Conservation (phyloP, 2,888 invertebrate species). For the Pycnomerus fuliginosus region DNA sequence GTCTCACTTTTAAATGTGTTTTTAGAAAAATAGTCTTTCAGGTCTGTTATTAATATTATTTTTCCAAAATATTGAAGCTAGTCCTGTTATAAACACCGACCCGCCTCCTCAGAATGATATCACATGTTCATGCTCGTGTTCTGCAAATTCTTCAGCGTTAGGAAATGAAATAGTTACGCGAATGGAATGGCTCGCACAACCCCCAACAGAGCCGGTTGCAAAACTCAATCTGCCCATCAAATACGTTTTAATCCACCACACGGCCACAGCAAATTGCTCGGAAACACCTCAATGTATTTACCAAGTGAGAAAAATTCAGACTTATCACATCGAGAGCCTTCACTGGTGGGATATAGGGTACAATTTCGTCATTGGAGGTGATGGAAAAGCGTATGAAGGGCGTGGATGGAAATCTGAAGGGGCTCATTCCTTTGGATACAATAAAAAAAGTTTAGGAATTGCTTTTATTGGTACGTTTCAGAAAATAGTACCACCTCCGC, state of each 20-base stretch:
- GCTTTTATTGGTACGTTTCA: slow-evolving; percentile 59
- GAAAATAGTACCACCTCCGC: background rate
- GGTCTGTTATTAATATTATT: too few species aligned
- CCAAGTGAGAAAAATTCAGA: background rate
- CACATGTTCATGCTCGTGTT: too few species aligned
- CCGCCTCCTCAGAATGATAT: too few species aligned
- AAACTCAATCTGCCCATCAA: background rate
- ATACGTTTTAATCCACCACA: background rate
- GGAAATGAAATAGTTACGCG: slow-evolving; percentile 2
- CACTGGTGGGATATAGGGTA: slow-evolving; percentile 1
- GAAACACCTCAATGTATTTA: background rate
- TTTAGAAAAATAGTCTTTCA: too few species aligned
- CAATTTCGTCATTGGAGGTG: slow-evolving; percentile 62
- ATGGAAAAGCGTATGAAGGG: slow-evolving; percentile 62
- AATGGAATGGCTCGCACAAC: background rate
- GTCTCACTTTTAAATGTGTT: too few species aligned
- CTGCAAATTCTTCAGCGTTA: too few species aligned
- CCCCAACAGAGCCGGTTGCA: background rate
- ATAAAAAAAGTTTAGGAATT: slow-evolving; percentile 56
- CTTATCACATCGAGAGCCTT: background rate
- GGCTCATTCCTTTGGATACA: slow-evolving; percentile 58
- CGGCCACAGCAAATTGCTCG: background rate
- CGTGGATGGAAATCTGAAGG: slow-evolving; percentile 60
- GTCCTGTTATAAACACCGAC: too few species aligned
- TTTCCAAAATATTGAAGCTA: too few species aligned